phyloP scores from a whole-genome alignment of 1,140 invertebrate species.

The Cherax destructor region DNA sequence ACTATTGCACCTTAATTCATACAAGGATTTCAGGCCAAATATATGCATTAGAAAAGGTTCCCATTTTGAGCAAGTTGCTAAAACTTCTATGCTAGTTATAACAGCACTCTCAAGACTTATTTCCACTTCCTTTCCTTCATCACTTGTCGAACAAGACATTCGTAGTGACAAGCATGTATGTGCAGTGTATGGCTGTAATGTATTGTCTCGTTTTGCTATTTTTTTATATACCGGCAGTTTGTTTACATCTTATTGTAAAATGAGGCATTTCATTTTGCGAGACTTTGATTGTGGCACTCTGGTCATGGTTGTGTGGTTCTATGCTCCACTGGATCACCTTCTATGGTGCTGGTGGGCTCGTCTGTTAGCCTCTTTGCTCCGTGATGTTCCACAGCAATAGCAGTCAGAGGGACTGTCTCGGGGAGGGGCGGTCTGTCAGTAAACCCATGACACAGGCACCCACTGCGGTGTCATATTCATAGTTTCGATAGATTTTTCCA shows the following conservation, averaged over 20 bases:
- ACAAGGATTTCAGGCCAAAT: slow-evolving; percentile 35
- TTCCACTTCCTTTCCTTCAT: slow-evolving; percentile 29
- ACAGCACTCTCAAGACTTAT: slow-evolving; percentile 12
- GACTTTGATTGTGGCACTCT: slow-evolving; percentile 63
- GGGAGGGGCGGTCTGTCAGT: slow-evolving; percentile 81
- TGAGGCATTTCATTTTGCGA: slow-evolving; percentile 48
- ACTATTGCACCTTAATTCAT: slow-evolving; percentile 26
- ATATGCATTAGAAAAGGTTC: slow-evolving; percentile 28
- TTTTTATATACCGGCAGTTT: slow-evolving; percentile 17
- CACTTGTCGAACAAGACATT: slow-evolving; percentile 36
- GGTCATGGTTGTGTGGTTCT: slow-evolving; percentile 61
- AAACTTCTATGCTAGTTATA: slow-evolving; percentile 35
- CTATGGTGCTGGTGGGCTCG: slow-evolving; percentile 60
- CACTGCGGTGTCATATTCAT: slow-evolving; percentile 94
- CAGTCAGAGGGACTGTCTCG: slow-evolving; percentile 71
- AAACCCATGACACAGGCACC: slow-evolving; percentile 94
- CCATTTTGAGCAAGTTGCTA: slow-evolving; percentile 53
- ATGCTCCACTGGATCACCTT: slow-evolving; percentile 59
- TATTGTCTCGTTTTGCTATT: slow-evolving; percentile 23
- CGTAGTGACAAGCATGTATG: slow-evolving; percentile 24
- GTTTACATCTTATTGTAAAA: slow-evolving; percentile 29
- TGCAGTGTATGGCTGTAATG: slow-evolving; percentile 35
- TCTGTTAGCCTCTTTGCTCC: slow-evolving; percentile 62
- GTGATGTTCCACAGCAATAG: slow-evolving; percentile 71
- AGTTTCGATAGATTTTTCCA: slow-evolving; percentile 93